Conservation (phyloP, 2,888 invertebrate species). For the Dynastes grantii region DNA sequence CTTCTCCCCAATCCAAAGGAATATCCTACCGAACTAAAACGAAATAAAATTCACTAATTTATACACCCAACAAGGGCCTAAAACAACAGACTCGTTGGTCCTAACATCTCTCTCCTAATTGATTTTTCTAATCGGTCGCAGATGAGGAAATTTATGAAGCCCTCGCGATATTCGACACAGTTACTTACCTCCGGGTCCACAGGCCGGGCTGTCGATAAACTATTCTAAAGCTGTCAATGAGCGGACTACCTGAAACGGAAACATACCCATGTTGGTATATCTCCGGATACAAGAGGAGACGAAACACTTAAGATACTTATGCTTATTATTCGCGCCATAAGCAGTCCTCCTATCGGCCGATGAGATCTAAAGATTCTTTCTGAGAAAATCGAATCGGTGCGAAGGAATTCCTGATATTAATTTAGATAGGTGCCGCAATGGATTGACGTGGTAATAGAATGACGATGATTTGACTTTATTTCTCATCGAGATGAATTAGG, state of each 20-base stretch:
- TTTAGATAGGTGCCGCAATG: conserved; percentile 26
- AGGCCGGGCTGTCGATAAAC: conserved; percentile 19
- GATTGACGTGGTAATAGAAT: conserved; percentile 20
- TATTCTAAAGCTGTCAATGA: conserved; percentile 37
- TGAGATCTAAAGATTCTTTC: conserved; percentile 9
- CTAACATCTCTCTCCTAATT: conserved; percentile 32
- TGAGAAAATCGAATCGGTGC: conserved; percentile 28
- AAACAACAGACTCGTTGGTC: conserved; percentile 25
- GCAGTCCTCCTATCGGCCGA: neutral
- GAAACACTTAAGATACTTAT: conserved; percentile 32
- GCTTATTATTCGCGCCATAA: conserved; percentile 10
- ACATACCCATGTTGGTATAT: conserved; percentile 3
- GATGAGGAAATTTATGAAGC: conserved; percentile 27
- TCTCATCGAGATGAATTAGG: neutral
- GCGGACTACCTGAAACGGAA: conserved; percentile 38
- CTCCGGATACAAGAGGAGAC: conserved; percentile 17
- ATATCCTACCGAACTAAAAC: neutral
- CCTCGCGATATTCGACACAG: conserved; percentile 27
- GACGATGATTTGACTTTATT: conserved; percentile 19
- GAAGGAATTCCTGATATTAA: conserved; percentile 36
- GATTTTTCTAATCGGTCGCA: conserved; percentile 36
- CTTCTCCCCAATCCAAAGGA: neutral
- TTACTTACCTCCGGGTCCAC: conserved; percentile 3
- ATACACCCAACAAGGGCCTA: conserved; percentile 1
- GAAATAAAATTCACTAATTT: conserved; percentile 28